These are phyloP conservation scores for Apteryx owenii DNA, from an alignment of 2,113 vertebrate species.

Conservation along the genomic window DNA sequence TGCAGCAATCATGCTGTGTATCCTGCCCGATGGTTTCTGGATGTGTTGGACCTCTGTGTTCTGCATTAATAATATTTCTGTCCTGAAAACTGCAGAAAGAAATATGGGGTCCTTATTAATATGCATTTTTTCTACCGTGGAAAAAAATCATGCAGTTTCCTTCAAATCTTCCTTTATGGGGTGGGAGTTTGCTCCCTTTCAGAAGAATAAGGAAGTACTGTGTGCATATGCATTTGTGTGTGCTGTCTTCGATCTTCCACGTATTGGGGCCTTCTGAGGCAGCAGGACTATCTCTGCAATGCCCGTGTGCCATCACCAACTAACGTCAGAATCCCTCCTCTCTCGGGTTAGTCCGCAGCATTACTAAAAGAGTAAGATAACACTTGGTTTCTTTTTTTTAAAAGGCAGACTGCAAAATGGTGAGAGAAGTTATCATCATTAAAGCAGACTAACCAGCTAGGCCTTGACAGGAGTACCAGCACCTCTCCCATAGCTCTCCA, in stretches of 20 bases:
- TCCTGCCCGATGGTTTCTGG: background rate
- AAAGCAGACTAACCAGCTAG: background rate
- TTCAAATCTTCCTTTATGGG: background rate
- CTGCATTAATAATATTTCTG: background rate
- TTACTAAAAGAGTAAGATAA: background rate
- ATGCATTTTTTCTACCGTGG: background rate
- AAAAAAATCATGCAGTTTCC: background rate
- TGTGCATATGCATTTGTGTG: fast-evolving
- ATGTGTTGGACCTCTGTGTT: background rate
- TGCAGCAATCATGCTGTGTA: background rate
- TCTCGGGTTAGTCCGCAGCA: background rate
- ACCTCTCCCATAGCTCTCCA: background rate
- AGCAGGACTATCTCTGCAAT: background rate
- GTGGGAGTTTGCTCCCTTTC: background rate
- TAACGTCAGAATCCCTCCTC: background rate
- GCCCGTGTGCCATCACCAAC: background rate
- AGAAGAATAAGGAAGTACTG: background rate
- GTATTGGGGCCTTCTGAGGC: background rate
- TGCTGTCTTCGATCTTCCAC: background rate
- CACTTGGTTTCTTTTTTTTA: background rate
- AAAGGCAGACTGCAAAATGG: background rate
- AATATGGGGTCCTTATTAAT: background rate
- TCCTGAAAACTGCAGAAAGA: background rate
- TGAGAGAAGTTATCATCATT: background rate
- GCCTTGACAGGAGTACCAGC: background rate